Percentiles rank a stretch among this genome's conserved stretches.
Conservation (phyloP, 1,140 invertebrate genomes). For the Brachionus koreanus region DNA sequence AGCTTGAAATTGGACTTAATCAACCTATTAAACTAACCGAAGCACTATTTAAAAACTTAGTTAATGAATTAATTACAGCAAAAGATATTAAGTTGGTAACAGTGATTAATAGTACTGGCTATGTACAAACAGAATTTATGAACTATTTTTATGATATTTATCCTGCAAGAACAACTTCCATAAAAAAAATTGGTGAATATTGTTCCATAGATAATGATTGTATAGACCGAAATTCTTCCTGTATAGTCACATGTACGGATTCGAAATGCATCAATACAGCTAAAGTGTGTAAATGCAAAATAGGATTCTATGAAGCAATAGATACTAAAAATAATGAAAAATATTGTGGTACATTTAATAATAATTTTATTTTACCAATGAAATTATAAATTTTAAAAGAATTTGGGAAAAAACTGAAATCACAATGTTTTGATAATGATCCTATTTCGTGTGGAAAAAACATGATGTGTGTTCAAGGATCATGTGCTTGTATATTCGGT, state of each 20-base stretch:
- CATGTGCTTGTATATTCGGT: neutral
- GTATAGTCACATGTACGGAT: neutral
- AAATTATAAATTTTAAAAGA: neutral
- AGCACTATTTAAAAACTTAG: neutral
- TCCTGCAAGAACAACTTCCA: neutral
- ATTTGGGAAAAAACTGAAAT: neutral
- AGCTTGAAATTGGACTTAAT: neutral
- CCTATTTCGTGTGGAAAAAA: neutral
- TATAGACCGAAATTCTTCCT: neutral
- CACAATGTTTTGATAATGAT: neutral
- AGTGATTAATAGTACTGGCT: neutral
- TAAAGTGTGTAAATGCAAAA: constrained; percentile 32
- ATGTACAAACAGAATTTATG: constrained; percentile 6
- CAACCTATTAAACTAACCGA: constrained; percentile 7
- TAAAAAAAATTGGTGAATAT: neutral
- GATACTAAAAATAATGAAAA: neutral
- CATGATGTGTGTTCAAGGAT: neutral
- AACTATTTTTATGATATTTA: constrained; percentile 16
- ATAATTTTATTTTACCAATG: neutral
- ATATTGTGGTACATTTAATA: neutral
- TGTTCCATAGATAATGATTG: constrained; percentile 7
- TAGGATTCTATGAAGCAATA: neutral
- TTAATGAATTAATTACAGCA: neutral
- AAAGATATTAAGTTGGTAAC: neutral
- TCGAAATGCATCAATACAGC: neutral